A percentile compares a stretch with the other conserved stretches of the same genome.
These are phyloP conservation scores for Pammene aurita DNA, from an alignment of 2,888 invertebrate species.

Conservation along the genomic window DNA sequence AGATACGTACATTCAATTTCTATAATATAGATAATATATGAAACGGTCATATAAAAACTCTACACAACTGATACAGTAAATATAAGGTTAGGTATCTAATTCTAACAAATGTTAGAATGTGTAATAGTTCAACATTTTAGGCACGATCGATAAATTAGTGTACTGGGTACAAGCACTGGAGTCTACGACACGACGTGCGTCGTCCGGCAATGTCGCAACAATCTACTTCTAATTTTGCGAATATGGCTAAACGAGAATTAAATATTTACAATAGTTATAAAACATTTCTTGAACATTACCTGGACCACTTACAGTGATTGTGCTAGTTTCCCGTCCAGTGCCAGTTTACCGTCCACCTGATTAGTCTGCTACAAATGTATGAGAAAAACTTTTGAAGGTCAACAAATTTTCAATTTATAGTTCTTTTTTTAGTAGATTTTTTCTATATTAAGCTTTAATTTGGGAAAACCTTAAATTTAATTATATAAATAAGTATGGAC, in stretches of 20 bases:
- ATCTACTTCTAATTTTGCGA: slow-evolving; percentile 19
- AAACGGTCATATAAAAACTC: slow-evolving; percentile 76
- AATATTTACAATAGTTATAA: neutral
- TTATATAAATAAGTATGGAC: too few species aligned
- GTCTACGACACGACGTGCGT: neutral
- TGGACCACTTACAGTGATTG: too few species aligned
- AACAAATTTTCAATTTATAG: too few species aligned
- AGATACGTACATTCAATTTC: slow-evolving; percentile 54
- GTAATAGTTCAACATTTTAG: slow-evolving; percentile 68
- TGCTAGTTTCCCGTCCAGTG: too few species aligned
- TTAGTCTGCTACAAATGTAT: too few species aligned
- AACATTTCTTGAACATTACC: neutral
- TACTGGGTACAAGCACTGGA: slow-evolving; percentile 64
- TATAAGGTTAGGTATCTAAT: slow-evolving; percentile 48
- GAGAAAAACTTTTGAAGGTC: too few species aligned
- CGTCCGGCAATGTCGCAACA: neutral
- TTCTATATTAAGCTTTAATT: too few species aligned
- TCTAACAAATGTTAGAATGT: slow-evolving; percentile 73
- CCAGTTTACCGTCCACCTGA: too few species aligned
- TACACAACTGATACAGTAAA: slow-evolving; percentile 64
- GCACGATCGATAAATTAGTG: slow-evolving; percentile 70
- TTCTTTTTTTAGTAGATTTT: too few species aligned
- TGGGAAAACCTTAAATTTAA: too few species aligned
- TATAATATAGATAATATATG: slow-evolving; percentile 68
- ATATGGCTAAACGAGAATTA: slow-evolving; percentile 18